Evolutionary conservation across 1,140 invertebrate species (phyloP), one percentile per base, ranked within the genome.

Genomic region (Chlorops oryzae): DNA sequence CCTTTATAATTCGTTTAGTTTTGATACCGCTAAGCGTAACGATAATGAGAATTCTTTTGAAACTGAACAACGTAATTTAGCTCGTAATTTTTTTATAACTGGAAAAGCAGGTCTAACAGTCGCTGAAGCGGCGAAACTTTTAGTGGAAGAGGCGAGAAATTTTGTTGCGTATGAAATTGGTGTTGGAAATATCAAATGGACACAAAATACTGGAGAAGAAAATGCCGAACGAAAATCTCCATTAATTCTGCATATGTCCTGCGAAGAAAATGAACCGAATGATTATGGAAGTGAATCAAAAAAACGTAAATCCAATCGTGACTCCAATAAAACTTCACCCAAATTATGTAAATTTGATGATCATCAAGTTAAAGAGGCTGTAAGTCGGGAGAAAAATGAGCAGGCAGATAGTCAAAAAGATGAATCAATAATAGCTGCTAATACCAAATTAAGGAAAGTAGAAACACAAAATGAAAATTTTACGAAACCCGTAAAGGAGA

Each of bases 91-190:
- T 50, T 95, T 87, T 78, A 82, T 96, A 20, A 88, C 84, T 2
- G 92, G 91, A 13, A 83, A 81, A 69, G 80, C 84, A 62, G 87
- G 64, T 23, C 75, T 96, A 48, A 91, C 89, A 28, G 84, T 88
- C 37, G 77, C 75, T 51, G 84, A 95, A 73, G 92, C 91, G 15
- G 90, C 93, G 17, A 63, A 77, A 50, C 74, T 89, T 42, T 76
- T 97, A 4, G 84, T 96, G 28, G 58, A 78, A 27, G 89, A 94
- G 74, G 91, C 93, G 15, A 81, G 88, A 60, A 74, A 76, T 54
- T 81, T 82, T 72, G 70, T 89, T 5, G 73, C 84, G 63, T 61
- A 74, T 48, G 81, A 83, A 71, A 78, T 84, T 48, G 82, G 82
- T 5, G 73, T 80, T 2, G 64, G 63, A 18, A 76, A 78, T 50